Conservation (phyloP, 2,113 vertebrate genomes). For the Callionymus lyra region DNA sequence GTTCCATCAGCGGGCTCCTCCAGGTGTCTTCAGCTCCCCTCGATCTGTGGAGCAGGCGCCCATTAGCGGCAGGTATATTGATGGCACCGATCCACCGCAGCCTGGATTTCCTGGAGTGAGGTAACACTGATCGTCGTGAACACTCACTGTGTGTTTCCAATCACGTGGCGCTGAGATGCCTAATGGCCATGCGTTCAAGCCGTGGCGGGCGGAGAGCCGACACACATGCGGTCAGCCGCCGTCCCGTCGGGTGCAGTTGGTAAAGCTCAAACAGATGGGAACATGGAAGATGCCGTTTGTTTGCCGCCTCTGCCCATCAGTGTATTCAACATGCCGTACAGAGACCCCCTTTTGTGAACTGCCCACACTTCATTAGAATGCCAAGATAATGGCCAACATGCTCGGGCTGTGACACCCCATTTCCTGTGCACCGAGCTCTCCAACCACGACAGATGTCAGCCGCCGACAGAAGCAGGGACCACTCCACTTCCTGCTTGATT, state of each 20-base stretch:
- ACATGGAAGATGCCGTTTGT: constrained; percentile 30
- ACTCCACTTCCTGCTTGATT: constrained; percentile 80
- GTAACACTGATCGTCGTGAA: constrained; percentile 31
- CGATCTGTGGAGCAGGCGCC: constrained; percentile 33
- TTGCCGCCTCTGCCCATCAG: constrained; percentile 87
- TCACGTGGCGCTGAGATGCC: constrained; percentile 62
- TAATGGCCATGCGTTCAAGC: constrained; percentile 62
- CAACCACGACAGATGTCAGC: constrained; percentile 97
- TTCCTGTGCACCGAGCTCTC: constrained; percentile 98
- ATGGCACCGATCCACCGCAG: constrained; percentile 13
- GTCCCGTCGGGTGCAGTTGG: constrained; percentile 86
- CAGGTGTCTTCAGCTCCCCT: constrained; percentile 29
- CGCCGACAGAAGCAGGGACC: constrained; percentile 66
- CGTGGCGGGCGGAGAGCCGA: constrained; percentile 3
- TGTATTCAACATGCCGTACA: constrained; percentile 92
- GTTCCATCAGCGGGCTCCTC: constrained; percentile 8
- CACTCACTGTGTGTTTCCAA: constrained; percentile 50
- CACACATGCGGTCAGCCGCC: constrained; percentile 36
- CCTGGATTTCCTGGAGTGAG: constrained; percentile 26
- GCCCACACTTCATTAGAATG: constrained; percentile 99
- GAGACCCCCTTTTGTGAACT: constrained; percentile 83
- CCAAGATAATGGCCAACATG: constrained; percentile 98
- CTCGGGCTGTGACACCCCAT: constrained; percentile 97
- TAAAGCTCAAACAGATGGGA: constrained; percentile 84
- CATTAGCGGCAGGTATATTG: constrained; percentile 54